phyloP scores from a whole-genome alignment of 2,888 invertebrate genomes.

The Mythimna lalbum region DNA sequence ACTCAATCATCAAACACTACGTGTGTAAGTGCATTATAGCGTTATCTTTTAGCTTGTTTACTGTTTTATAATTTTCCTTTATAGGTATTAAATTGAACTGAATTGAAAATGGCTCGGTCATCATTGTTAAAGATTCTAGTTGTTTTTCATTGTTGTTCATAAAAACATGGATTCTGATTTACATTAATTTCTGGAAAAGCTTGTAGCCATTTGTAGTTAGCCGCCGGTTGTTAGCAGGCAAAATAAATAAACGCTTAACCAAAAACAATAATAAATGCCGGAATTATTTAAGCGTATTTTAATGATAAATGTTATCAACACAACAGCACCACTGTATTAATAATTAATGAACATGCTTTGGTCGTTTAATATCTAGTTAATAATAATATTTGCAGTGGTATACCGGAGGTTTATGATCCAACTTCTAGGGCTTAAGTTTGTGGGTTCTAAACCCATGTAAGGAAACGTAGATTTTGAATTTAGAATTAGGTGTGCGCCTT shows the following conservation, averaged over 20 bases:
- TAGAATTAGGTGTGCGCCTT: too few relatives aligned
- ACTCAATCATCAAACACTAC: background rate
- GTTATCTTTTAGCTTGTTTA: background rate
- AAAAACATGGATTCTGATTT: background rate
- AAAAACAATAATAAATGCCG: constrained; percentile 15
- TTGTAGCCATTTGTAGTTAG: constrained; percentile 2
- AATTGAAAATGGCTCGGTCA: constrained; percentile 9
- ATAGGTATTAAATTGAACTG: background rate
- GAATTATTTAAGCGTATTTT: constrained; percentile 26
- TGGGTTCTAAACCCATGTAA: background rate
- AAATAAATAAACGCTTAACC: constrained; percentile 29
- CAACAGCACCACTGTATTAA: constrained; percentile 40
- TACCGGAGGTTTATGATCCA: background rate
- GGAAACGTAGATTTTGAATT: background rate
- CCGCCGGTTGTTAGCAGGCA: background rate
- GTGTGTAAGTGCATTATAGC: background rate
- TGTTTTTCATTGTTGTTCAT: background rate
- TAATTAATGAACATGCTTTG: constrained; percentile 35
- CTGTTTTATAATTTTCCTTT: constrained; percentile 2
- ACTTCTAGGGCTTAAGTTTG: background rate
- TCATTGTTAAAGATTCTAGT: background rate
- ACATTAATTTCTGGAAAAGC: background rate
- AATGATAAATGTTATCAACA: constrained; percentile 53
- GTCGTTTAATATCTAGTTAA: constrained; percentile 9
- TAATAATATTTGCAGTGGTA: constrained; percentile 1